These are phyloP conservation scores for Halocaridina rubra DNA, from an alignment of 2,888 invertebrate species.

Conservation along the genomic window DNA sequence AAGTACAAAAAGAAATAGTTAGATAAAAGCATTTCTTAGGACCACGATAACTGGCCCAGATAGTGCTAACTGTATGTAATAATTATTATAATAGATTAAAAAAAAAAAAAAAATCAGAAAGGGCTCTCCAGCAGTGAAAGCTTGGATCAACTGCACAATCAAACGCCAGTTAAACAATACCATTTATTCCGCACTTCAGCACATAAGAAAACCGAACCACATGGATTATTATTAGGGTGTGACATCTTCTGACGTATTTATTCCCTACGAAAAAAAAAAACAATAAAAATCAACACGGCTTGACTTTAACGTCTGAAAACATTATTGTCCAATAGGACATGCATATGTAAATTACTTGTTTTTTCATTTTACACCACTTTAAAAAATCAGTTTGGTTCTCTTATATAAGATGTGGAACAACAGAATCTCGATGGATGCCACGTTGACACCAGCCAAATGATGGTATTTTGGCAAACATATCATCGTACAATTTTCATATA, in stretches of 20 bases:
- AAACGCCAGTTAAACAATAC: constrained; percentile 54
- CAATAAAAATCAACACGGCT: no score
- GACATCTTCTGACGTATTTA: constrained; percentile 10
- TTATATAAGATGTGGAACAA: background rate
- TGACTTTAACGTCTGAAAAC: background rate
- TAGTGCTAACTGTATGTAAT: background rate
- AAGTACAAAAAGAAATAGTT: constrained; percentile 52
- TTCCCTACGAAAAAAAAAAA: constrained; percentile 20
- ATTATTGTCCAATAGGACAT: constrained; percentile 10
- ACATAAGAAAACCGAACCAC: constrained; percentile 45
- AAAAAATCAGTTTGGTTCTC: background rate
- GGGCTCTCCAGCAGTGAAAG: constrained; percentile 47
- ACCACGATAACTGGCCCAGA: constrained; percentile 27
- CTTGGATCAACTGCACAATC: constrained; percentile 52
- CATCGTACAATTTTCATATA: background rate
- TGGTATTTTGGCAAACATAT: background rate
- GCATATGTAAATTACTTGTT: no score
- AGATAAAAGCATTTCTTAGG: constrained; percentile 48
- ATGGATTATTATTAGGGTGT: background rate
- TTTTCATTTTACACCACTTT: no score
- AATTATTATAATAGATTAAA: constrained; percentile 37
- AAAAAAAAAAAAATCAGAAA: constrained; percentile 18
- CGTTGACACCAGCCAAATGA: background rate
- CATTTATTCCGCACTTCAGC: constrained; percentile 55
- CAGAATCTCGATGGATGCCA: background rate